These are phyloP conservation scores for Trypoxylon attenuatum DNA, from an alignment of 2,888 invertebrate genomes.

Conservation along the genomic window DNA sequence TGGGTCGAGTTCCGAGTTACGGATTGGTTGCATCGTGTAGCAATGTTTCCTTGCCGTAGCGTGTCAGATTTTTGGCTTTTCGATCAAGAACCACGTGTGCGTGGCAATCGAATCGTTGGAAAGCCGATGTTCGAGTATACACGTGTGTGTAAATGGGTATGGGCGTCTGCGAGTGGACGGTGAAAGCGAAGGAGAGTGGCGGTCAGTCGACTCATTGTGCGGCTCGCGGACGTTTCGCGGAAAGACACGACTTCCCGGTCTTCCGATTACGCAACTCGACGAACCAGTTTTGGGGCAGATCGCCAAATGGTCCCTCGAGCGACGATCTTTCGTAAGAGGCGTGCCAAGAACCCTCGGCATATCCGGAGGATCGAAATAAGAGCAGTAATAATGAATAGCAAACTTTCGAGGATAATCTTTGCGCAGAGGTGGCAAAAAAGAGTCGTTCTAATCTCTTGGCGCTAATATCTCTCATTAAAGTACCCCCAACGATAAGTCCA, in stretches of 20 bases:
- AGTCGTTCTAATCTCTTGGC: neutral
- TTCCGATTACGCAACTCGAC: slow-evolving; percentile 61
- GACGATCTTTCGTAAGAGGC: neutral
- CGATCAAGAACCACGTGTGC: neutral
- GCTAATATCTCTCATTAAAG: neutral
- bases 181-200: slow-evolving; percentile 61
- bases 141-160: neutral
- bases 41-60: neutral
- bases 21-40: neutral
- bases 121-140: neutral
- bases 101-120: slow-evolving; percentile 10
- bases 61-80: neutral
- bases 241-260: slow-evolving; percentile 61
- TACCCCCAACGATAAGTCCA: neutral
- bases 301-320: slow-evolving; percentile 20
- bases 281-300: slow-evolving; percentile 62
- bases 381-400: neutral
- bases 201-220: slow-evolving; percentile 60
- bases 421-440: neutral
- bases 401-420: neutral
- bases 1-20: neutral
- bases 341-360: slow-evolving; percentile 1
- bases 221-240: slow-evolving; percentile 60
- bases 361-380: neutral
- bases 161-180: slow-evolving; percentile 40